phyloP scores from a whole-genome alignment of 2,113 vertebrate genomes.

The Arothron firmamentum region DNA sequence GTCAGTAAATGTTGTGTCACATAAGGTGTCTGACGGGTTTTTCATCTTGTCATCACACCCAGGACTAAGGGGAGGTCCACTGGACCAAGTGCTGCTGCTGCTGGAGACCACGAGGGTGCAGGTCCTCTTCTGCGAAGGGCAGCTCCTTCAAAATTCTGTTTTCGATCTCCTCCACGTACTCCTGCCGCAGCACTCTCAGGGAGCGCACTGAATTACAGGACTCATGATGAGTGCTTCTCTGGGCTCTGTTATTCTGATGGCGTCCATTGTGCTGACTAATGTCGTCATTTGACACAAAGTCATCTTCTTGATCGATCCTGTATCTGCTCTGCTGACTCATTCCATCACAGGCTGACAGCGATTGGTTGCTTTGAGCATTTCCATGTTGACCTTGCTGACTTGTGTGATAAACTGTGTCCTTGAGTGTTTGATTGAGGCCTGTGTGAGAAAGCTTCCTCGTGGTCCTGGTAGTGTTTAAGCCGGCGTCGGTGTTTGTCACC shows the following conservation, averaged over 20 bases:
- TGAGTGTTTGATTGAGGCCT: not conserved
- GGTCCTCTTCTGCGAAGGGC: slow-evolving; percentile 52
- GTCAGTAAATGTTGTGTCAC: not conserved
- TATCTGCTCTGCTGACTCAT: slow-evolving; percentile 11
- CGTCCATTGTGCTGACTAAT: slow-evolving; percentile 15
- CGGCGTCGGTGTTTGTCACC: slow-evolving; percentile 10
- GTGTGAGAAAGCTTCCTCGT: not conserved
- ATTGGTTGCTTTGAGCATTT: not conserved
- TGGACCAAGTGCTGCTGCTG: slow-evolving; percentile 8
- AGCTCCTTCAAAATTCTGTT: slow-evolving; percentile 40
- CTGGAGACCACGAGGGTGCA: slow-evolving; percentile 12
- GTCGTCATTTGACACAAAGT: not conserved
- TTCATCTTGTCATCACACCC: not conserved
- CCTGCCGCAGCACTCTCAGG: not conserved
- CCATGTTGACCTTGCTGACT: not conserved
- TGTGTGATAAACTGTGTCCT: not conserved
- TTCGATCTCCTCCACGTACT: slow-evolving; percentile 39
- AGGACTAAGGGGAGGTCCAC: slow-evolving; percentile 8
- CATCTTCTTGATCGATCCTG: not conserved
- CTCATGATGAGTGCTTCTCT: not conserved
- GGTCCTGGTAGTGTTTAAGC: slow-evolving; percentile 4
- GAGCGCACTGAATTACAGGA: not conserved
- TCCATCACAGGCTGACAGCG: not conserved
- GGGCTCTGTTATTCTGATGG: not conserved
- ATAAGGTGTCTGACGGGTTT: not conserved